Percentiles rank a stretch among this genome's conserved stretches.
phyloP scores from a whole-genome alignment of 1,140 invertebrate species.

The Sitobion miscanthi region DNA sequence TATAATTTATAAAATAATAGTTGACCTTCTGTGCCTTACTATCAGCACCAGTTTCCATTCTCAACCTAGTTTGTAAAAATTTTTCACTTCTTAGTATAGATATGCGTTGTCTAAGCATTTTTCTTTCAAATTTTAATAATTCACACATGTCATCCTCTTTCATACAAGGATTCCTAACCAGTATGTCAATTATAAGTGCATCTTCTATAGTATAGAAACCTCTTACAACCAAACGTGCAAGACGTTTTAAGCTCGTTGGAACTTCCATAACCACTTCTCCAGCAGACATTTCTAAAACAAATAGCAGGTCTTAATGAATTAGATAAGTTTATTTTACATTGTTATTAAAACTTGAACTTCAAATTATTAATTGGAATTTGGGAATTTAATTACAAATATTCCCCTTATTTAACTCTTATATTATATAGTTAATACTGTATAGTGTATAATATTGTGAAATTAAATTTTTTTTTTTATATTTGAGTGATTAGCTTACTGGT shows the following conservation, averaged over 20 bases:
- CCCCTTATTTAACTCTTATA: neutral
- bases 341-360: neutral
- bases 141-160: slow-evolving; percentile 97
- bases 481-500: neutral
- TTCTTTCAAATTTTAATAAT: slow-evolving; percentile 91
- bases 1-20: slow-evolving; percentile 98
- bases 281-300: slow-evolving; percentile 48
- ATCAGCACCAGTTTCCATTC: slow-evolving; percentile 94
- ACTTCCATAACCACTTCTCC: slow-evolving; percentile 72
- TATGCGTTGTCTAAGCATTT: slow-evolving; percentile 88
- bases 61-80: slow-evolving; percentile 89
- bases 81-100: slow-evolving; percentile 89
- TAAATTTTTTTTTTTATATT: neutral
- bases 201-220: slow-evolving; percentile 95
- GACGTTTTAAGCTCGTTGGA: slow-evolving; percentile 86
- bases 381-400: neutral
- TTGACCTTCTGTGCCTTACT: slow-evolving; percentile 97
- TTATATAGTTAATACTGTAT: neutral
- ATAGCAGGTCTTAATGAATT: neutral
- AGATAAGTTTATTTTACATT: neutral
- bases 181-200: slow-evolving; percentile 91
- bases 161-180: slow-evolving; percentile 94
- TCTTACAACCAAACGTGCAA: slow-evolving; percentile 86
- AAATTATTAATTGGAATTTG: neutral
- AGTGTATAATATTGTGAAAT: neutral